Evolutionary conservation across 2,113 vertebrate genomes (phyloP), one percentile per base, ranked within the genome.

Genomic region (Sphaerodactylus townsendi): DNA sequence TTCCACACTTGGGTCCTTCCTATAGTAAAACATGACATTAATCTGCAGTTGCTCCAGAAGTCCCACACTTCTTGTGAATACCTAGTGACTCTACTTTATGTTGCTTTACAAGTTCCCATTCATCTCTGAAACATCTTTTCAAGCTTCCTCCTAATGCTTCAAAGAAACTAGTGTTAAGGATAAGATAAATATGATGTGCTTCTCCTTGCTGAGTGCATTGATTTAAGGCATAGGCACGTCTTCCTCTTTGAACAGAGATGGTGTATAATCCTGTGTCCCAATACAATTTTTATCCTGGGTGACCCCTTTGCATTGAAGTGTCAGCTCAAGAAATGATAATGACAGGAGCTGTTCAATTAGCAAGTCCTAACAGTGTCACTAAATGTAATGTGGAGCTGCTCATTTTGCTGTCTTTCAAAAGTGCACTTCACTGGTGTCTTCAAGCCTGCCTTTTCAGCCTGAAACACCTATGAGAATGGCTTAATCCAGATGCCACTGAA

Each of bases 151-250:
- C 85, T n/a, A 72, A 70, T 88, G 87, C 92, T 83, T 90, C 93
- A 96, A 94, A 93, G 59, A 95, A 95, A 96, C 88, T 88, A 91
- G 76, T 90, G 92, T 90, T 93, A 95, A 94, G 69, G 88, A 95
- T 81, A 94, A 92, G 95, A 95, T 96, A 96, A 95, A 95, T 94
- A 95, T 90, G 96, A 97, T 99, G 98, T 99, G 98, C 98, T 99
- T 99, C 97, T 99, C 97, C 97, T 98, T 98, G 98, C 97, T 97
- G 93, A 97, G 97, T 98, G 98, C 98, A 97, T 98, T 95, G 97
- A 97, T 97, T 94, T 99, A 99, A 99, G 98, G 98, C 98, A 99
- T 97, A 98, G 98, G 97, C 96, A 97, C 97, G 94, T 97, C 95
- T 96, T 95, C 97, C 97, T 98, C 97, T 96, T 97, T 97, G 96